Conservation (phyloP, 2,797 vertebrate species). For the Crocidura indochinensis region DNA sequence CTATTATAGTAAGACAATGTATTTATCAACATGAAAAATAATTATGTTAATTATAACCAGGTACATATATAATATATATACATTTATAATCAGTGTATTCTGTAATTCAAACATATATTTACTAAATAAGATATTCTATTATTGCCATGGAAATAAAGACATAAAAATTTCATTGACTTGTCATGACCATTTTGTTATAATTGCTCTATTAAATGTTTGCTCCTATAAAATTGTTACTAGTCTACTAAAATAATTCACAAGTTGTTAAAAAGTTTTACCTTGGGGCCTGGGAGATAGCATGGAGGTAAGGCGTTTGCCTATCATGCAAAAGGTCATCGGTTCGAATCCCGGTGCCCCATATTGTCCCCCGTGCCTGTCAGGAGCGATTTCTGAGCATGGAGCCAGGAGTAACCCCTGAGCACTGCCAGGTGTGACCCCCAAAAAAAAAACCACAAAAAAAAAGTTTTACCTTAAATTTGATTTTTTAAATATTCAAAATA, state of each 20-base stretch:
- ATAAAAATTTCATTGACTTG: conserved; percentile 75
- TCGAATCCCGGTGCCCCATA: too few species aligned
- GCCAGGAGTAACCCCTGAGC: too few species aligned
- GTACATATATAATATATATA: background rate
- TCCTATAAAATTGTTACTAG: conserved; percentile 66
- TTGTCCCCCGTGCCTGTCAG: too few species aligned
- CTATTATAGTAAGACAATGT: conserved; percentile 51
- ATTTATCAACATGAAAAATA: conserved; percentile 67
- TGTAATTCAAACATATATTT: conserved; percentile 80
- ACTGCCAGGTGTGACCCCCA: too few species aligned
- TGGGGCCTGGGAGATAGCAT: too few species aligned
- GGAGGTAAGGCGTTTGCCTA: too few species aligned
- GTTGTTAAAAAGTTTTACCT: conserved; percentile 77
- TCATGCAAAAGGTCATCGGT: too few species aligned
- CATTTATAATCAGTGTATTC: conserved; percentile 73
- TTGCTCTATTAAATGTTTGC: conserved; percentile 73
- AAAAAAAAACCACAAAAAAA: too few species aligned
- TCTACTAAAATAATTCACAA: conserved; percentile 77
- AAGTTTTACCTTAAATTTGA: conserved; percentile 64
- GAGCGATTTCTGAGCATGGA: too few species aligned
- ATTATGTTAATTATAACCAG: conserved; percentile 52
- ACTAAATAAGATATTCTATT: conserved; percentile 73
- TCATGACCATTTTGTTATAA: conserved; percentile 68
- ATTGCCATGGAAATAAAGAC: conserved; percentile 78
- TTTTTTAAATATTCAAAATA: conserved; percentile 67